phyloP scores from a whole-genome alignment of 2,113 vertebrate species.

The Bos taurus region DNA sequence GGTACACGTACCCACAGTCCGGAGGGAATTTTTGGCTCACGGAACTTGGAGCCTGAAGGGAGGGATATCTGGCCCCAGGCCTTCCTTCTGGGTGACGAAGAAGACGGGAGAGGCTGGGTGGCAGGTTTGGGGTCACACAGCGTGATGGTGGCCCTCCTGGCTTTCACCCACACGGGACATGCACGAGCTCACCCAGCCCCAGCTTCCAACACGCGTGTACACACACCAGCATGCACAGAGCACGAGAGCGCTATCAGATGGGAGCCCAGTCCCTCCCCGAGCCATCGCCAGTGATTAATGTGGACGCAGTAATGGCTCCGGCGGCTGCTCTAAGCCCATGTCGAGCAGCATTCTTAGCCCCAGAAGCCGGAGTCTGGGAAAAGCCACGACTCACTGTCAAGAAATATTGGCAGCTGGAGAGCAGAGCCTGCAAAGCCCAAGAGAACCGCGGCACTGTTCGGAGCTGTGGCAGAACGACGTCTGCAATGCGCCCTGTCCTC shows the following conservation, averaged over 20 bases:
- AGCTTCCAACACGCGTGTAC: not conserved
- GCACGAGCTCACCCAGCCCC: fast-evolving
- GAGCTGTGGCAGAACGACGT: not conserved
- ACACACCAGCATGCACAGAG: fast-evolving
- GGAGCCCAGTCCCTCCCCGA: not conserved
- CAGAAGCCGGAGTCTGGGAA: not conserved
- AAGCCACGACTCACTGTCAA: constrained; percentile 29
- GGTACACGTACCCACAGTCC: fast-evolving
- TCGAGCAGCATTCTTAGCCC: not conserved
- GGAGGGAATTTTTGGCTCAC: not conserved
- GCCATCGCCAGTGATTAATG: not conserved
- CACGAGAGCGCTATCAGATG: not conserved
- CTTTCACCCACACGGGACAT: fast-evolving
- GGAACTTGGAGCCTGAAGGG: not conserved
- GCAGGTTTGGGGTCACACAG: not conserved
- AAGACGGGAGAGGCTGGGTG: not conserved
- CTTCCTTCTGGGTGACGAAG: not conserved
- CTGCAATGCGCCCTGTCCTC: not conserved
- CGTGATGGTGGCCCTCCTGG: fast-evolving
- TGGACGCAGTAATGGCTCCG: not conserved
- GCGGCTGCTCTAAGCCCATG: not conserved
- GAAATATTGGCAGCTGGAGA: constrained; percentile 54
- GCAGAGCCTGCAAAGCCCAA: not conserved
- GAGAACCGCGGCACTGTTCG: not conserved
- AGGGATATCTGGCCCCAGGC: not conserved